Evolutionary conservation across 2,888 invertebrate species (phyloP), one percentile per base, ranked within the genome.

Genomic region (Dysmachus trigonus): DNA sequence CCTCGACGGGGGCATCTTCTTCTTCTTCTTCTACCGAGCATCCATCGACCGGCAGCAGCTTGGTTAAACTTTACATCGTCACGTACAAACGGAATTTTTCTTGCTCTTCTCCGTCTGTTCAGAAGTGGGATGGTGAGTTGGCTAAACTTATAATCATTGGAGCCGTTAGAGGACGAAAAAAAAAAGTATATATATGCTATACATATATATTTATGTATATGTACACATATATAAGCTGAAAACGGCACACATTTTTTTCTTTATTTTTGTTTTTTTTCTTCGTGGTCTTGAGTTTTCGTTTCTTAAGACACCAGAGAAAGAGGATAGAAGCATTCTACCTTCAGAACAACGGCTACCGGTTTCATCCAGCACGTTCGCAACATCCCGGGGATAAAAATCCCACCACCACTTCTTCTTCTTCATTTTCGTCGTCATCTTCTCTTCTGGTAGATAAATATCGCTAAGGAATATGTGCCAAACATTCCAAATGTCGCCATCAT

Each of bases 391-490:
- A 47, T 35, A 77, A 77, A 41, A 82, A 8, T 35, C 72, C 73
- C 51, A 62, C 27, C 31, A 53, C 38, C 22, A 10, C 62, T 62
- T 18, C 53, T 18, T 7, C 53, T 53, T n/a, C 18, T 51, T 51
- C 51, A 15, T 4, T 15, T 1, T n/a, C 51, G 5, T n/a, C 18
- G n/a, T 51, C 51, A n/a, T 51, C 8, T 51, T 7, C 18, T 31
- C 83, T 33, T 27, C 85, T 73, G 62, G 33, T 41, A 85, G 87
- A 87, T 85, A 82, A 85, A 87, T 87, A 79, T 76, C 76, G n/a
- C 31, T 71, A 38, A n/a, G 6, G 79, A 87, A 87, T 87, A 87
- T 87, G 85, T 87, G 87, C 85, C 87, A 82, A 87, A 87, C 85
- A 85, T 87, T 82, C 87, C 81, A 87, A 87, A 85, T 72, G 85